A percentile compares a stretch with the other conserved stretches of the same genome.
Conservation (phyloP, 35 echinoderm and acorn worm species). For the Ophiothrix spiculata region DNA sequence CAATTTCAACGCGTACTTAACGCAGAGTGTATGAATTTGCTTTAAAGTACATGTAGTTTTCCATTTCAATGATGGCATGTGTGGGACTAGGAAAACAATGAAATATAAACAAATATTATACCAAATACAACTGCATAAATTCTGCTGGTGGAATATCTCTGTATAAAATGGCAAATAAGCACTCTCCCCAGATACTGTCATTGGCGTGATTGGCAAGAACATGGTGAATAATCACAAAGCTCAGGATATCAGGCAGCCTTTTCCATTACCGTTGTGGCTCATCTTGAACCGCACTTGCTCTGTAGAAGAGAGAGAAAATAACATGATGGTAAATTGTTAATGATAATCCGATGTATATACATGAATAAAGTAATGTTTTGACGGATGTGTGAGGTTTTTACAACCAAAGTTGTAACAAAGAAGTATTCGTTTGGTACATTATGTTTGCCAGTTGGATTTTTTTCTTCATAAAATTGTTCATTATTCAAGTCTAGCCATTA, state of each 20-base stretch:
- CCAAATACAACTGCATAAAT: too few relatives aligned
- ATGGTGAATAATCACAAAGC: too few relatives aligned
- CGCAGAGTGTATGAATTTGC: too few relatives aligned
- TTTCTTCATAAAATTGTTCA: not conserved
- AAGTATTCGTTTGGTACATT: not conserved
- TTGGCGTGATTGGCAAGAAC: too few relatives aligned
- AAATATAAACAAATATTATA: too few relatives aligned
- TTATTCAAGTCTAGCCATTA: not conserved
- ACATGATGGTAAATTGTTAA: not conserved
- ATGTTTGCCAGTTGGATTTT: not conserved
- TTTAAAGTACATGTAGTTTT: too few relatives aligned
- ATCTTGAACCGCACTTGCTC: not conserved
- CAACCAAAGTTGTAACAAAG: not conserved
- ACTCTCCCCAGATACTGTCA: too few relatives aligned
- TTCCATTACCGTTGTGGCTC: not conserved
- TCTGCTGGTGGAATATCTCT: too few relatives aligned
- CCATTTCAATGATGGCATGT: too few relatives aligned
- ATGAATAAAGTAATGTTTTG: not conserved
- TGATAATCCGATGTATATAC: not conserved
- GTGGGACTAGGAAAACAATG: too few relatives aligned
- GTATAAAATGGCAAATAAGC: too few relatives aligned
- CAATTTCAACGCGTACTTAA: too few relatives aligned
- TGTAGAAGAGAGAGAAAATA: not conserved
- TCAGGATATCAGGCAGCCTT: not conserved
- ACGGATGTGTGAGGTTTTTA: not conserved